Percentiles rank a stretch among this genome's conserved stretches.
phyloP scores from a whole-genome alignment of 2,113 vertebrate species.

The Channa argus region DNA sequence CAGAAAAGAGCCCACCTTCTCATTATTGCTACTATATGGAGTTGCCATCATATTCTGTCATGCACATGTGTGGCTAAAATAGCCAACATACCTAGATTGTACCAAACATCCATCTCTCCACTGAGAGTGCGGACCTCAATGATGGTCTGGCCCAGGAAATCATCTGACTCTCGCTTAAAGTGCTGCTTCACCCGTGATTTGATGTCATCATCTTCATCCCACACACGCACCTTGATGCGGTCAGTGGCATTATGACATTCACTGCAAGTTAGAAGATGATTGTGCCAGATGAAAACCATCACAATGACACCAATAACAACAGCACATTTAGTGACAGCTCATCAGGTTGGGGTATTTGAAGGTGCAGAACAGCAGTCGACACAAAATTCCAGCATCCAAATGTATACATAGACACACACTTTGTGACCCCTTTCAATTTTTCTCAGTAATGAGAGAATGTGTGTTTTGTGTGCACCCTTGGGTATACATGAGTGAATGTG shows the following conservation, averaged over 20 bases:
- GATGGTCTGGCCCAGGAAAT: slow-evolving; percentile 97
- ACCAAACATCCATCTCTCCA: slow-evolving; percentile 99
- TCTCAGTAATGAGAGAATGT: slow-evolving; percentile 2
- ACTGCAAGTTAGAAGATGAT: slow-evolving; percentile 75
- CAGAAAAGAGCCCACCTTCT: too few species aligned
- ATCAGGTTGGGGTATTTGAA: slow-evolving; percentile 12
- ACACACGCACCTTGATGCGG: slow-evolving; percentile 97
- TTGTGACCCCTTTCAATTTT: slow-evolving; percentile 7
- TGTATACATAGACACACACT: slow-evolving; percentile 14
- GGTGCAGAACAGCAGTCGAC: slow-evolving; percentile 29
- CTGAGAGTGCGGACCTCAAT: slow-evolving; percentile 97
- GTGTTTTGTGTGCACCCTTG: neutral
- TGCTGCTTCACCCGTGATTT: slow-evolving; percentile 98
- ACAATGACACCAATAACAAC: slow-evolving; percentile 32
- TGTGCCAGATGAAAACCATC: slow-evolving; percentile 35
- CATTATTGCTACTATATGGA: too few species aligned
- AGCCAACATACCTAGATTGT: slow-evolving; percentile 91
- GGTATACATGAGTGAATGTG: neutral
- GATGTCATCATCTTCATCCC: slow-evolving; percentile 99
- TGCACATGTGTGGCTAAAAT: too few species aligned
- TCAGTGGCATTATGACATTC: slow-evolving; percentile 99
- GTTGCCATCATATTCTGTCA: too few species aligned
- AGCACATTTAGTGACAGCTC: slow-evolving; percentile 39
- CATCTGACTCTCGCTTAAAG: slow-evolving; percentile 98
- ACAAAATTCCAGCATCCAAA: slow-evolving; percentile 32